Evolutionary conservation across 1,140 invertebrate species (phyloP).

Genomic region (Diploscapter pachys): DNA sequence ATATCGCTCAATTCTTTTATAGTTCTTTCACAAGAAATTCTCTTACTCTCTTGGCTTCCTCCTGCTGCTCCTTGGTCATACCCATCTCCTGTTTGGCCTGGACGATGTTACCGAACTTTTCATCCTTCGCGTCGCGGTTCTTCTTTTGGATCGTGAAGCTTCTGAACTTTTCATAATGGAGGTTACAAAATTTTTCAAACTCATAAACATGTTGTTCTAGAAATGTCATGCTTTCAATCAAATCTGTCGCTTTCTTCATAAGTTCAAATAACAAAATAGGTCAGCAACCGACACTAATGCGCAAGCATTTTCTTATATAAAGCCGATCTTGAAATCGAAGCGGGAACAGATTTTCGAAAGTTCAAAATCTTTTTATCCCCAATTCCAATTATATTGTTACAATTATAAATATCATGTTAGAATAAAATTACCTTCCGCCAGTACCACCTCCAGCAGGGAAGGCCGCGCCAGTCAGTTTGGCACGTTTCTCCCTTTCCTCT

Average conservation of each 20-base stretch:
- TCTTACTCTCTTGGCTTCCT: conserved; percentile 76
- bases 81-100: conserved; percentile 86
- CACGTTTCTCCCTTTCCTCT: conserved; percentile 52
- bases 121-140: conserved; percentile 42
- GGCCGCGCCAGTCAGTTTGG: conserved; percentile 36
- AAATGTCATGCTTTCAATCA: too few relatives aligned
- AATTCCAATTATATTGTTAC: neutral
- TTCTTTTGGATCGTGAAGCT: conserved; percentile 56
- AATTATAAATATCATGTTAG: neutral
- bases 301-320: too few relatives aligned
- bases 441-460: conserved; percentile 56
- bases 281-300: too few relatives aligned
- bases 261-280: too few relatives aligned
- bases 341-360: neutral
- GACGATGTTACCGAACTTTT: conserved; percentile 73
- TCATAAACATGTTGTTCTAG: too few relatives aligned
- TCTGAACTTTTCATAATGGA: conserved; percentile 16
- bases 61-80: conserved; percentile 97
- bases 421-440: conserved; percentile 63
- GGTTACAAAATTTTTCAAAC: neutral
- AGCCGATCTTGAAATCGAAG: too few relatives aligned
- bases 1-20: conserved; percentile 34
- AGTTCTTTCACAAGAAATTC: neutral
- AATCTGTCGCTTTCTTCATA: too few relatives aligned
- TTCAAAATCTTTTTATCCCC: neutral